Conservation (phyloP, 2,888 invertebrate genomes). For the Latrodectus hesperus region DNA sequence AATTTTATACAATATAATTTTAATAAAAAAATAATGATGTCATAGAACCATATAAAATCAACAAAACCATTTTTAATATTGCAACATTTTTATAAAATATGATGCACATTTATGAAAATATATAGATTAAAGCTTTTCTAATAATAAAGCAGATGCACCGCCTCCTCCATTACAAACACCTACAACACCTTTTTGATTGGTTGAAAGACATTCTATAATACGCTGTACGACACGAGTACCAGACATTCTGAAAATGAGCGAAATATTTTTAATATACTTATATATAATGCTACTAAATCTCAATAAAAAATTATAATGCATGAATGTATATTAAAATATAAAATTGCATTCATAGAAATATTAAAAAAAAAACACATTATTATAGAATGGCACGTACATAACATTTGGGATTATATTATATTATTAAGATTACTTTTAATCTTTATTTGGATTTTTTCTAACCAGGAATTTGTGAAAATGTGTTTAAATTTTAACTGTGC, state of each 20-base stretch:
- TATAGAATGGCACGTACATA: neutral
- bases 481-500: too few relatives aligned
- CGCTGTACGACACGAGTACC: slow-evolving; percentile 95
- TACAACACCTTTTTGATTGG: slow-evolving; percentile 94
- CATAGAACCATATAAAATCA: too few relatives aligned
- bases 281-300: neutral
- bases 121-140: slow-evolving; percentile 90
- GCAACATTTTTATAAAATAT: neutral
- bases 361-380: neutral
- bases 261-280: neutral
- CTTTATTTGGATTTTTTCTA: neutral
- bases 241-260: slow-evolving; percentile 84
- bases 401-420: neutral
- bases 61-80: neutral
- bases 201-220: slow-evolving; percentile 89
- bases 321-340: neutral
- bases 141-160: slow-evolving; percentile 95
- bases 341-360: neutral
- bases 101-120: slow-evolving; percentile 10
- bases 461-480: too few relatives aligned
- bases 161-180: slow-evolving; percentile 99
- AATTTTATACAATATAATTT: too few relatives aligned
- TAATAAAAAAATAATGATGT: too few relatives aligned
- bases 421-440: neutral
- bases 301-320: neutral